Evolutionary conservation across 2,797 vertebrate species (phyloP).

Genomic region (Meriones psammophilus): DNA sequence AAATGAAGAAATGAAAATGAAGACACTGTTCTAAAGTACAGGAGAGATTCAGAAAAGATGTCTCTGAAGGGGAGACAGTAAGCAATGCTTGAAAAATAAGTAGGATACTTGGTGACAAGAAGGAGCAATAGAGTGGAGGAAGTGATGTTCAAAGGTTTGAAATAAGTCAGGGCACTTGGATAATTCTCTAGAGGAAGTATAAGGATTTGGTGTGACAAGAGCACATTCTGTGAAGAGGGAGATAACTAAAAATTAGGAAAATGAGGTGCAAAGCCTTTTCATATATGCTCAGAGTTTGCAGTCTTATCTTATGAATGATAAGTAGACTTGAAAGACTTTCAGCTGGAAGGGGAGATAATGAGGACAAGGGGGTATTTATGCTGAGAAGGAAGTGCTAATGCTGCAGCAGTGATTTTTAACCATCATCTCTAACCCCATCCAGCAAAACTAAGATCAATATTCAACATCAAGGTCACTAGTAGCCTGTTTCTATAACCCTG

Average conservation of each 20-base stretch:
- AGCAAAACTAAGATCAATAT: not conserved
- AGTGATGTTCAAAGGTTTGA: not conserved
- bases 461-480: not conserved
- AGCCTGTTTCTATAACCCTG: not conserved
- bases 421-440: accelerated
- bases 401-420: not conserved
- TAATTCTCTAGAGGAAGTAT: not conserved
- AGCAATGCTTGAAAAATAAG: not conserved
- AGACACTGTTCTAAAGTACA: not conserved
- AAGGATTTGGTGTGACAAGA: not conserved
- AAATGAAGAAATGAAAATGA: not conserved
- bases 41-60: not conserved
- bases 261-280: not conserved
- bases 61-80: not conserved
- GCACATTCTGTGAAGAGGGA: not conserved
- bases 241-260: not conserved
- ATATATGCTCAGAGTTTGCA: not conserved
- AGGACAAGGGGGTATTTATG: not conserved
- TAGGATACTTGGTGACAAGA: not conserved
- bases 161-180: not conserved
- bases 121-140: not conserved
- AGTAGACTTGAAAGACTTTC: not conserved
- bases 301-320: not conserved
- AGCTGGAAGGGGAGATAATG: not conserved
- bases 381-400: not conserved